A percentile compares a stretch with the other conserved stretches of the same genome.
These are phyloP conservation scores for Ceriagrion tenellum DNA, from an alignment of 2,888 invertebrate species.

Conservation along the genomic window DNA sequence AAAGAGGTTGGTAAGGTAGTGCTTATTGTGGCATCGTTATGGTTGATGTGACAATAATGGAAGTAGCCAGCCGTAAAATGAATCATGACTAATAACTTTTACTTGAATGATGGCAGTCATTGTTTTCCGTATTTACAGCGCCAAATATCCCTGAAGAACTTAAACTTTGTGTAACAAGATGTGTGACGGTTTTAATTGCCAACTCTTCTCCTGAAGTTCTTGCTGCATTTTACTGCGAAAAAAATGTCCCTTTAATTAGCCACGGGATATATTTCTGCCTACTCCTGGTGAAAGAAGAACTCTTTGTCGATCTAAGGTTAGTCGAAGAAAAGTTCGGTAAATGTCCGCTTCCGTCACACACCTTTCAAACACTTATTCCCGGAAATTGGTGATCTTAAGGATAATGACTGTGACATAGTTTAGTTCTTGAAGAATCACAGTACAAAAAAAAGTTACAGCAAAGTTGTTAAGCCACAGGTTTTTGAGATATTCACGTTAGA, in stretches of 20 bases:
- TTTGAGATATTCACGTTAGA: too few relatives aligned
- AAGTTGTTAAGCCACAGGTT: too few relatives aligned
- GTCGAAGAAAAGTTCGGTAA: neutral
- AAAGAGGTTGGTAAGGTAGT: neutral
- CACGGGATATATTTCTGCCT: conserved; percentile 78
- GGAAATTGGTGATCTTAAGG: too few relatives aligned
- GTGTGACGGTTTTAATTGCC: conserved; percentile 80
- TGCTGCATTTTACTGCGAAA: conserved; percentile 80
- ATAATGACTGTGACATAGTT: too few relatives aligned
- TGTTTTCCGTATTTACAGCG: conserved; percentile 77
- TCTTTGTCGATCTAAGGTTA: conserved; percentile 52
- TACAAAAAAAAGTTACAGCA: too few relatives aligned
- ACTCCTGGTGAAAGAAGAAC: neutral
- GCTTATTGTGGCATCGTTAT: neutral
- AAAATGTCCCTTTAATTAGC: conserved; percentile 82
- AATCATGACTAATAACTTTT: too few relatives aligned
- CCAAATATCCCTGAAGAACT: conserved; percentile 83
- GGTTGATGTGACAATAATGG: too few relatives aligned
- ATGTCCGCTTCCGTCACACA: too few relatives aligned
- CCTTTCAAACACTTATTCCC: too few relatives aligned
- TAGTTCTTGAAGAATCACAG: too few relatives aligned
- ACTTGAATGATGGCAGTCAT: neutral
- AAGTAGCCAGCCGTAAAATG: neutral
- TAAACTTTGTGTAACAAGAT: conserved; percentile 81
- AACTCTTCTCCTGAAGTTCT: conserved; percentile 80